Base-by-base conservation (phyloP, 2,888 invertebrate genomes). In the Drosophila demipolita region DNA sequence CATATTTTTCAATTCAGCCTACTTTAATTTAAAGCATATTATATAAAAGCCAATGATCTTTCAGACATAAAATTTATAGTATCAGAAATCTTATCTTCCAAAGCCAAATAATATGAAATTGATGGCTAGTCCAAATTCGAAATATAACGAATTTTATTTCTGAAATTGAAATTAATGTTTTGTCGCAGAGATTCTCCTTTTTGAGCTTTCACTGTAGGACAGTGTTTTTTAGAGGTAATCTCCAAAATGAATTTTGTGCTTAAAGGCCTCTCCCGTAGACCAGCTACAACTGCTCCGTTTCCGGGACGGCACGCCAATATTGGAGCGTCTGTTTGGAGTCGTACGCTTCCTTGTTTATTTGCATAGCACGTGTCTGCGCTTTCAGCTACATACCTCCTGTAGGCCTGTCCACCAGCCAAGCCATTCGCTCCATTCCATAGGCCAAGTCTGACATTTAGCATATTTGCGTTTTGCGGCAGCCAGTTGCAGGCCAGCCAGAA, bases 391-490 rank as follows among this genome's bases (percentile, higher is more conserved):
- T 36, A 12, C 26, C 2, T 23, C 23, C 23, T 7, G 26, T 11
- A 35, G 15, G 3, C 26, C 36, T 33, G 52, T 23, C 36, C 26
- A 33, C 12, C 33, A 15, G 15, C 11, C 20, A 33, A 54, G 15
- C 23, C 6, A 54, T 35, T 36, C 36, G 17, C 36, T 17, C n/a
- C 26, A 12, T 29, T 12, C 38, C 26, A 38, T 8, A 20, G 57
- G 29, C 50, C 61, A 63, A 23, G 32, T 35, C 89, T 87, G 90
- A 90, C 90, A 90, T 87, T 87, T 87, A 87, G 80, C 87, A 87
- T 87, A 87, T 90, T 87, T 87, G 90, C 87, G 87, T 87, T 90
- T 79, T 87, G 87, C 87, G 87, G 90, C 89, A 89, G 87, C 49
- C 71, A 66, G 75, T 67, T 79, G 71, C 66, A 80, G 76, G 35